phyloP scores from a whole-genome alignment of 2,113 vertebrate genomes.

The Micronycteris hirsuta region DNA sequence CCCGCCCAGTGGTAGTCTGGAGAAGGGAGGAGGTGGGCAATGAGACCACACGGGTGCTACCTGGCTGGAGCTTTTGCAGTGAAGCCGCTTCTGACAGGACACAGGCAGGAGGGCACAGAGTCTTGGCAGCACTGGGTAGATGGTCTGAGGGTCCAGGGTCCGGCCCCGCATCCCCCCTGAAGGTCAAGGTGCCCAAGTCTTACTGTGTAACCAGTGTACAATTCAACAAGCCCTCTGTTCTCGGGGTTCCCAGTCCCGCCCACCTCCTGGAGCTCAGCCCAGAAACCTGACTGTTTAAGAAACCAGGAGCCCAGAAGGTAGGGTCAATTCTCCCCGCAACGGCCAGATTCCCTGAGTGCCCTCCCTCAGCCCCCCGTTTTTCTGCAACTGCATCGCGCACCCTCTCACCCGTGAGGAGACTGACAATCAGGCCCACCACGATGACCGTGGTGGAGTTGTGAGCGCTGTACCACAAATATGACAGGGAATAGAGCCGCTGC shows the following conservation, averaged over 20 bases:
- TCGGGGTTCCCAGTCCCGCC: background rate
- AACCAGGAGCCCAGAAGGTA: background rate
- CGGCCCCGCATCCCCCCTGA: conserved; percentile 88
- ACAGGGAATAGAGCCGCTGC: conserved; percentile 89
- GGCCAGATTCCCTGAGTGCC: background rate
- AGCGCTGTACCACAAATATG: conserved; percentile 98
- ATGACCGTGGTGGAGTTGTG: conserved; percentile 95
- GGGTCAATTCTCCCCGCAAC: background rate
- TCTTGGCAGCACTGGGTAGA: conserved; percentile 87
- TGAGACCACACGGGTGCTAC: background rate
- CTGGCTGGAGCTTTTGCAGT: conserved; percentile 71
- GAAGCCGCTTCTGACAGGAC: conserved; percentile 82
- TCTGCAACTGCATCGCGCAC: accelerated
- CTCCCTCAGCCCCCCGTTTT: background rate
- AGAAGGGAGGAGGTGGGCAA: background rate
- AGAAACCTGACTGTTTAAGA: background rate
- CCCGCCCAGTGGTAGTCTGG: background rate
- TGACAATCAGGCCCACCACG: conserved; percentile 92
- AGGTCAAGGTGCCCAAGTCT: background rate
- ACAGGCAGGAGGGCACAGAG: conserved; percentile 89
- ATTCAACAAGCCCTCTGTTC: background rate
- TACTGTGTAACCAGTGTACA: background rate
- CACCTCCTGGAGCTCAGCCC: background rate
- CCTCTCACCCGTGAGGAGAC: conserved; percentile 89
- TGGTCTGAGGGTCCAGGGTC: conserved; percentile 87